Evolutionary conservation across 53 echinoderm and acorn worm genomes (phyloP).

Genomic region (Holothuria scabra): DNA sequence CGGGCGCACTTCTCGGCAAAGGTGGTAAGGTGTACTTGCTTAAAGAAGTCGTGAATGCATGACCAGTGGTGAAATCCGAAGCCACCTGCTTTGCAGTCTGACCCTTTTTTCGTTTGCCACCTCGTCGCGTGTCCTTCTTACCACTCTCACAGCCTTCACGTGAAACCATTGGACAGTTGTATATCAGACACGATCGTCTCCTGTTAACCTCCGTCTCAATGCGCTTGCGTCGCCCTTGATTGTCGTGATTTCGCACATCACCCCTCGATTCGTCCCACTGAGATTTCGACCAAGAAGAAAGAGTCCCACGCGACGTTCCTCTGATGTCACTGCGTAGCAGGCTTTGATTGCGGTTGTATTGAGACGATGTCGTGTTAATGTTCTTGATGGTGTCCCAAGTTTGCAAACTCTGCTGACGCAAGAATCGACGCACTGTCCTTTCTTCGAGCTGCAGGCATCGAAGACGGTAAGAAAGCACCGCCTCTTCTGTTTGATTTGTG

Average conservation of each 20-base stretch:
- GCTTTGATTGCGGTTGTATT: too few species aligned
- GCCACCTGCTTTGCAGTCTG: background rate
- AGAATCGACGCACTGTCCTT: conserved; percentile 20
- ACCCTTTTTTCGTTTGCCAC: background rate
- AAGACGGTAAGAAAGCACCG: conserved; percentile 11
- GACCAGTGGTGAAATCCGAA: background rate
- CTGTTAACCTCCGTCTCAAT: background rate
- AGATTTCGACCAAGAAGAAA: too few species aligned
- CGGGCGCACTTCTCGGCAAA: conserved; percentile 18
- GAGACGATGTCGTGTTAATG: background rate
- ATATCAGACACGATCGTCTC: conserved; percentile 16
- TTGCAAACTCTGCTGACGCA: conserved; percentile 23
- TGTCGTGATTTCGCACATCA: too few species aligned
- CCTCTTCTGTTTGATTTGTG: conserved; percentile 1
- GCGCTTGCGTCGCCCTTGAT: background rate
- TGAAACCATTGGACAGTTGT: conserved; percentile 20
- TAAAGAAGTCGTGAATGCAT: background rate
- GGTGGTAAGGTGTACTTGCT: conserved; percentile 26
- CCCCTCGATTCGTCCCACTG: too few species aligned
- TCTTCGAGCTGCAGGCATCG: conserved; percentile 35
- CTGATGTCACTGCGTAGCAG: too few species aligned
- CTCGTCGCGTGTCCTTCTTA: too few species aligned
- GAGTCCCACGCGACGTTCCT: too few species aligned
- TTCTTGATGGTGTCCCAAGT: conserved; percentile 35
- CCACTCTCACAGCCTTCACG: background rate